phyloP scores from a whole-genome alignment of 2,888 invertebrate genomes.

The Phyllotreta cruciferae region DNA sequence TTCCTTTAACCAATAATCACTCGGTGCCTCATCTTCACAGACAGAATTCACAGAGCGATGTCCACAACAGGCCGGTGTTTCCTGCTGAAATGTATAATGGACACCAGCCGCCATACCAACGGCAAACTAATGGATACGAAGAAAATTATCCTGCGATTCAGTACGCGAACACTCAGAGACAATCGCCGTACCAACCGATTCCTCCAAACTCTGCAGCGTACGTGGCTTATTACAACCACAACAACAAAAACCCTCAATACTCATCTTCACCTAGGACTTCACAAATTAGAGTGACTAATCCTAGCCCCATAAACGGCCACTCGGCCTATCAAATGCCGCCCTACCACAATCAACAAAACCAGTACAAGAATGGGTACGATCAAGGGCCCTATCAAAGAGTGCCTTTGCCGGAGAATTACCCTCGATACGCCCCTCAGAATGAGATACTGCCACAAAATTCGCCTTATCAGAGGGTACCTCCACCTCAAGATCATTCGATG shows the following conservation, averaged over 20 bases:
- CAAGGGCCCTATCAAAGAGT: conserved; percentile 9
- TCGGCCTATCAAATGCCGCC: conserved; percentile 54
- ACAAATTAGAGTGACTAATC: conserved; percentile 46
- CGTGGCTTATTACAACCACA: conserved; percentile 39
- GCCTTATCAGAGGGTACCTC: conserved; percentile 49
- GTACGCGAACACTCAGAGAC: conserved; percentile 37
- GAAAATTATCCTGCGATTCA: conserved; percentile 30
- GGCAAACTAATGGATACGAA: conserved; percentile 31
- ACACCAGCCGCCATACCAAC: conserved; percentile 25
- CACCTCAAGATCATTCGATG: conserved; percentile 38
- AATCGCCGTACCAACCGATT: conserved; percentile 53
- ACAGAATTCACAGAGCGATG: conserved; percentile 27
- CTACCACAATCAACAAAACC: conserved; percentile 47
- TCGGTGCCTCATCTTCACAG: conserved; percentile 25
- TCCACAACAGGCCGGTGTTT: conserved; percentile 24
- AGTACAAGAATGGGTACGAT: conserved; percentile 35
- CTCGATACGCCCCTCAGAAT: conserved; percentile 2
- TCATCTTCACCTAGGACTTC: conserved; percentile 18
- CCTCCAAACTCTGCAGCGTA: conserved; percentile 46
- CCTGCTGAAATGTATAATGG: conserved; percentile 29
- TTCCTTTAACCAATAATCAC: conserved; percentile 28
- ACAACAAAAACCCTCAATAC: conserved; percentile 30
- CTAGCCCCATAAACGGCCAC: conserved; percentile 43
- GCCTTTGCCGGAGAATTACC: conserved; percentile 3
- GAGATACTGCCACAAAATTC: conserved; percentile 33